Percentiles rank a stretch among this genome's conserved stretches.
Conservation (phyloP, 2,888 invertebrate genomes). For the Pardosa pseudoannulata region DNA sequence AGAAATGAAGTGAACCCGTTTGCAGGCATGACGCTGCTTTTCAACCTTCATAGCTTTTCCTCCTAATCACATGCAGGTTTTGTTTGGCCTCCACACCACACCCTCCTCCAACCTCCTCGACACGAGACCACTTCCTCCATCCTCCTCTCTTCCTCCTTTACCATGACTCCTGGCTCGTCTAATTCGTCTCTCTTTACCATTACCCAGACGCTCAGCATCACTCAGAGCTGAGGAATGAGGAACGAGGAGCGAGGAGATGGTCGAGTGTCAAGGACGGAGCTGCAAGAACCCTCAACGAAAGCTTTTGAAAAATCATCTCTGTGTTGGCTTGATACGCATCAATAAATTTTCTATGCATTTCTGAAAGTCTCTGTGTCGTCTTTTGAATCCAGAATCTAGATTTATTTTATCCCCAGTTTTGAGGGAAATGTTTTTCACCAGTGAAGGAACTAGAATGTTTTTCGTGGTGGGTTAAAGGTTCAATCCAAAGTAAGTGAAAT, state of each 20-base stretch:
- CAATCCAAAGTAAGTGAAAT: too few species aligned
- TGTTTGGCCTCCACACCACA: not conserved
- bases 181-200: slow-evolving; percentile 25
- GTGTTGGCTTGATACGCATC: not conserved
- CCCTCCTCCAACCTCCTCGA: not conserved
- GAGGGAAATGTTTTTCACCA: too few species aligned
- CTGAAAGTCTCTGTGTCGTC: too few species aligned
- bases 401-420: too few species aligned
- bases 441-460: too few species aligned
- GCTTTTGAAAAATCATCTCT: not conserved
- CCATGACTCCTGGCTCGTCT: not conserved
- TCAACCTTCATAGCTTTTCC: too few species aligned
- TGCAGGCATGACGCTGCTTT: too few species aligned
- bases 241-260: not conserved
- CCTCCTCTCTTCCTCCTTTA: slow-evolving; percentile 11
- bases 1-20: too few species aligned
- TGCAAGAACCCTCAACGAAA: too few species aligned
- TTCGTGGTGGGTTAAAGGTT: too few species aligned
- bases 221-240: slow-evolving; percentile 36
- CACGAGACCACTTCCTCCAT: slow-evolving; percentile 25
- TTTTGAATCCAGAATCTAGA: too few species aligned
- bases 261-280: not conserved
- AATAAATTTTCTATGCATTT: slow-evolving; percentile 12
- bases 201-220: slow-evolving; percentile 61
- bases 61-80: not conserved